Conservation (phyloP, 2,113 vertebrate species). For the Ailurus styani region DNA sequence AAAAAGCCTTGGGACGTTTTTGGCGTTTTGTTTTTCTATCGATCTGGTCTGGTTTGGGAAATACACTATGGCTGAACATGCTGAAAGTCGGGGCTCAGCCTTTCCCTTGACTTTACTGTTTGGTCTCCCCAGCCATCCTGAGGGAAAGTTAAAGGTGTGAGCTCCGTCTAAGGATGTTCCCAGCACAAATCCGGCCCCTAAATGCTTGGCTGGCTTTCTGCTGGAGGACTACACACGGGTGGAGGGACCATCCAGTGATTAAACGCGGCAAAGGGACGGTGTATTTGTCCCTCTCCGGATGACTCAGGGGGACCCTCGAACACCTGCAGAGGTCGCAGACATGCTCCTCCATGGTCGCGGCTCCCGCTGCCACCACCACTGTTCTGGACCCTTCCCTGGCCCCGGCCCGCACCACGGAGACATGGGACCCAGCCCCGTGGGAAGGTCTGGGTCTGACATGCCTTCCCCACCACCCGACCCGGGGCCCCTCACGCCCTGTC, state of each 20-base stretch:
- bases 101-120: neutral
- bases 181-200: accelerated
- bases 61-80: too few relatives aligned
- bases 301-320: accelerated
- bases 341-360: accelerated
- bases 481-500: accelerated
- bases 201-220: accelerated
- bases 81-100: neutral
- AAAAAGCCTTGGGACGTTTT: neutral
- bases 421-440: neutral
- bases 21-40: neutral
- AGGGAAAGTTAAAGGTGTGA: neutral
- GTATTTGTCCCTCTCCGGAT: accelerated
- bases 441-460: accelerated
- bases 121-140: neutral
- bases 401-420: accelerated
- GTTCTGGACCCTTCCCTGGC: neutral
- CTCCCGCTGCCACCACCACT: neutral
- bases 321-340: accelerated
- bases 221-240: accelerated
- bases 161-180: neutral
- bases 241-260: accelerated
- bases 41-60: neutral
- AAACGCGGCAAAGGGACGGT: accelerated
- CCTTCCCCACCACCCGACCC: neutral